Percentiles rank a stretch among this genome's conserved stretches.
Conservation (phyloP, 2,113 vertebrate genomes). For the Raphicerus campestris region DNA sequence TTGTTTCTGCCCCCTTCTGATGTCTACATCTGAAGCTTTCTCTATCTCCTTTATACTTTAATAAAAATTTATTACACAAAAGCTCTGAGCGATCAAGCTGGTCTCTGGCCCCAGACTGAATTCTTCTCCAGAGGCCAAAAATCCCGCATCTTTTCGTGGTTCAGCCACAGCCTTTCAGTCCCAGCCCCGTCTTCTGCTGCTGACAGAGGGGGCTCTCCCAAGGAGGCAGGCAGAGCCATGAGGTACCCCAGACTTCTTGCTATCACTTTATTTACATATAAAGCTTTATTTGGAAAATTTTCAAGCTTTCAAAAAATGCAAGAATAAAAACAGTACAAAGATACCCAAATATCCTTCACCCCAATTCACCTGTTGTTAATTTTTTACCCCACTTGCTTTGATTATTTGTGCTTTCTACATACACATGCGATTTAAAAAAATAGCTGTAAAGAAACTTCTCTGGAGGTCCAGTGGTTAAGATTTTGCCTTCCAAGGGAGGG, state of each 20-base stretch:
- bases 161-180: not conserved
- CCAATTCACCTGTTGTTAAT: not conserved
- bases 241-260: not conserved
- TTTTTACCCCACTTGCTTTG: not conserved
- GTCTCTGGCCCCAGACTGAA: not conserved
- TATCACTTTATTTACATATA: not conserved
- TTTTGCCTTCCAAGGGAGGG: not conserved
- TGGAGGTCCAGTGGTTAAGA: not conserved
- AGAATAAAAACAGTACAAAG: not conserved
- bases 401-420: not conserved
- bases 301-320: not conserved
- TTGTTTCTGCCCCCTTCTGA: not conserved
- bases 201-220: not conserved
- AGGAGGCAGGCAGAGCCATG: not conserved
- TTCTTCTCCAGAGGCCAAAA: not conserved
- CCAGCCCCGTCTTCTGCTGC: not conserved
- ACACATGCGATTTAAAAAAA: not conserved
- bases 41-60: not conserved
- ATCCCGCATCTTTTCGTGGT: not conserved
- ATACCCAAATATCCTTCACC: not conserved
- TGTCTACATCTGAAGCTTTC: not conserved
- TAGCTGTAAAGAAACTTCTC: not conserved
- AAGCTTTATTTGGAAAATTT: not conserved
- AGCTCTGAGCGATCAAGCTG: not conserved
- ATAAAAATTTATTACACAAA: not conserved